Evolutionary conservation across 2,888 invertebrate species (phyloP).

Genomic region (Scotopteryx bipunctaria): DNA sequence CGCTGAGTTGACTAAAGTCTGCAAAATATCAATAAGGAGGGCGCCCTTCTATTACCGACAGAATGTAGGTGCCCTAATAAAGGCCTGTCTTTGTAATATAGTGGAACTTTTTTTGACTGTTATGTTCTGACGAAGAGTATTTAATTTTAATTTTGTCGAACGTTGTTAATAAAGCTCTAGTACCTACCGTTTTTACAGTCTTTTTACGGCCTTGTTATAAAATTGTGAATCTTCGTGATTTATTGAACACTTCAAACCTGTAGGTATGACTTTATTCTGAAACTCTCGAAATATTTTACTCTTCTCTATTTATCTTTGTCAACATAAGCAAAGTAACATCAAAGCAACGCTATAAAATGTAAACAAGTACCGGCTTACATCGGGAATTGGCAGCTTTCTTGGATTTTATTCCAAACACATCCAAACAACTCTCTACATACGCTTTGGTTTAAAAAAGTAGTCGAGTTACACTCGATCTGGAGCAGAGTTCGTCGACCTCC

Average conservation of each 20-base stretch:
- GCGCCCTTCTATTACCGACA: too few species aligned
- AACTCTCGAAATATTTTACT: too few species aligned
- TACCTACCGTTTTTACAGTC: background rate
- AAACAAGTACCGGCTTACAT: background rate
- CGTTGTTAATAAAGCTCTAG: background rate
- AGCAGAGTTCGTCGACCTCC: conserved; percentile 2
- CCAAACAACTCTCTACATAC: background rate
- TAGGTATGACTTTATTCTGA: too few species aligned
- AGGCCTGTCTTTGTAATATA: background rate
- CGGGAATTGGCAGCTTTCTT: background rate
- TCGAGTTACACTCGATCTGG: background rate
- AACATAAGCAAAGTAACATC: background rate
- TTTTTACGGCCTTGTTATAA: background rate
- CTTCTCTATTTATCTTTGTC: too few species aligned
- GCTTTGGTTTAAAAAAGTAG: background rate
- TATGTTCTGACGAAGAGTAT: too few species aligned
- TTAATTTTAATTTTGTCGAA: too few species aligned
- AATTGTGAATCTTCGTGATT: background rate
- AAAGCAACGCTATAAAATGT: background rate
- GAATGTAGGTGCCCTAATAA: too few species aligned
- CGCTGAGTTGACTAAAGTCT: background rate
- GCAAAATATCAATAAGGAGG: too few species aligned
- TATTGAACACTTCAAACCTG: background rate
- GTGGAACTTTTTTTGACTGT: too few species aligned
- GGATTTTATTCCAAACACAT: background rate